Conservation (phyloP, 37 sponge, comb jelly and placozoan species). For the Ephydatia muelleri region DNA sequence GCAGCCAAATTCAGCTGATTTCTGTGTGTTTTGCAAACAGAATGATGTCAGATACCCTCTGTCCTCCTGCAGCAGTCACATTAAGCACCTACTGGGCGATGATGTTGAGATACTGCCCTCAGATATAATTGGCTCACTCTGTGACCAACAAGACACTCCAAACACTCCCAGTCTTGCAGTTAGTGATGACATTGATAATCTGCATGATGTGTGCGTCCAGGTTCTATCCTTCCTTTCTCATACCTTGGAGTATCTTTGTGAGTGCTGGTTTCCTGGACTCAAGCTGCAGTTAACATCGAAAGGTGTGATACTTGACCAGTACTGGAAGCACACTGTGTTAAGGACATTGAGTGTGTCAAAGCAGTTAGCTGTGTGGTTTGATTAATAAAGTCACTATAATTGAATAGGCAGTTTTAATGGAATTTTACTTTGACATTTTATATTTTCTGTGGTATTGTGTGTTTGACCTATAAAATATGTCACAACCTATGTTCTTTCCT, state of each 20-base stretch:
- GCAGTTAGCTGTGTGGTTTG: slow-evolving; percentile 42
- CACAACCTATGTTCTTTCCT: too few relatives aligned
- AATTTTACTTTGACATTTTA: too few relatives aligned
- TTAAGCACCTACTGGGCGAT: slow-evolving; percentile 33
- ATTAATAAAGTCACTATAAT: too few relatives aligned
- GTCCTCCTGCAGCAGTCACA: slow-evolving; percentile 14
- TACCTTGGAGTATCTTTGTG: slow-evolving; percentile 37
- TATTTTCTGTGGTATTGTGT: too few relatives aligned
- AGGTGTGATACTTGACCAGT: slow-evolving; percentile 16
- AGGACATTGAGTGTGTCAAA: neutral
- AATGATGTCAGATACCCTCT: slow-evolving; percentile 9
- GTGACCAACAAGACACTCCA: slow-evolving; percentile 7
- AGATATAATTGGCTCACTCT: slow-evolving; percentile 22
- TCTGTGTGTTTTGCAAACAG: slow-evolving; percentile 25
- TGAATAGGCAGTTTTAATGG: too few relatives aligned
- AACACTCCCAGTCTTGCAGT: slow-evolving; percentile 21
- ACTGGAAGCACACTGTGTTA: slow-evolving; percentile 49
- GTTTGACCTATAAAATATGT: too few relatives aligned
- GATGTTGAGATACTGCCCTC: slow-evolving; percentile 18
- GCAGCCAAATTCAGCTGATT: slow-evolving; percentile 15
- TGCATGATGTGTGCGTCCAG: slow-evolving; percentile 23
- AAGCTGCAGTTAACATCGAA: slow-evolving; percentile 9
- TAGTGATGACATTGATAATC: neutral
- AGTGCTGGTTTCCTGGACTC: slow-evolving; percentile 67
- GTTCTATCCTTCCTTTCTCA: slow-evolving; percentile 24